A percentile compares a stretch with the other conserved stretches of the same genome.
phyloP scores from a whole-genome alignment of 2,888 invertebrate genomes.

The Coelogynopora nodosa region DNA sequence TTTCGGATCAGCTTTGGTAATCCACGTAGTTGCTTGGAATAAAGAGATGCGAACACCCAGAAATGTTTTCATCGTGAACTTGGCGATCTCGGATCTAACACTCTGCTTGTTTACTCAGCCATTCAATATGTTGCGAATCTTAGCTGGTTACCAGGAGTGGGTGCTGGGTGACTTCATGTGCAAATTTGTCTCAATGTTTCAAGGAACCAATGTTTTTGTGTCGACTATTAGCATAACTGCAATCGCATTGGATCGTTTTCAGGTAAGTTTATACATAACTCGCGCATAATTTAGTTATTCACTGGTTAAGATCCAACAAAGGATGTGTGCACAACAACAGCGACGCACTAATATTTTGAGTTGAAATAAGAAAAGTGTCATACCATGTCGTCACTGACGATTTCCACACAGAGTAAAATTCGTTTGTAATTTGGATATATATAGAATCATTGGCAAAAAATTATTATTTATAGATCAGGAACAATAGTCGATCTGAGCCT shows the following conservation, averaged over 20 bases:
- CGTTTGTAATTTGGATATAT: too few species aligned
- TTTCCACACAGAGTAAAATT: too few species aligned
- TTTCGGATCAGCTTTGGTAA: constrained; percentile 79
- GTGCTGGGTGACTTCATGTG: constrained; percentile 78
- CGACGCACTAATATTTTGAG: too few species aligned
- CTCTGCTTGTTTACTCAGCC: constrained; percentile 85
- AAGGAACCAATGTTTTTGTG: constrained; percentile 84
- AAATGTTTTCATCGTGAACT: constrained; percentile 84
- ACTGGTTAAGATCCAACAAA: too few species aligned
- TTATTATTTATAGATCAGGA: too few species aligned
- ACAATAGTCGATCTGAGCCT: too few species aligned
- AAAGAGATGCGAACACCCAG: constrained; percentile 83
- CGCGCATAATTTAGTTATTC: too few species aligned
- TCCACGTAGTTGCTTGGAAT: constrained; percentile 74
- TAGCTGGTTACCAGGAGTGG: constrained; percentile 73
- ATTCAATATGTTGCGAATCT: constrained; percentile 78
- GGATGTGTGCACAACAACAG: too few species aligned
- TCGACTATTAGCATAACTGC: constrained; percentile 89
- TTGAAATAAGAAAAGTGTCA: background rate
- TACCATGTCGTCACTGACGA: too few species aligned
- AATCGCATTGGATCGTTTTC: constrained; percentile 65
- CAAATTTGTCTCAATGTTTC: constrained; percentile 78
- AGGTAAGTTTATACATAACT: constrained; percentile 33
- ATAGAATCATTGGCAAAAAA: too few species aligned
- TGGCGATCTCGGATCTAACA: constrained; percentile 75